Percentiles rank a stretch among this genome's conserved stretches.
phyloP scores from a whole-genome alignment of 2,113 vertebrate genomes.

The Indicator maculatus region DNA sequence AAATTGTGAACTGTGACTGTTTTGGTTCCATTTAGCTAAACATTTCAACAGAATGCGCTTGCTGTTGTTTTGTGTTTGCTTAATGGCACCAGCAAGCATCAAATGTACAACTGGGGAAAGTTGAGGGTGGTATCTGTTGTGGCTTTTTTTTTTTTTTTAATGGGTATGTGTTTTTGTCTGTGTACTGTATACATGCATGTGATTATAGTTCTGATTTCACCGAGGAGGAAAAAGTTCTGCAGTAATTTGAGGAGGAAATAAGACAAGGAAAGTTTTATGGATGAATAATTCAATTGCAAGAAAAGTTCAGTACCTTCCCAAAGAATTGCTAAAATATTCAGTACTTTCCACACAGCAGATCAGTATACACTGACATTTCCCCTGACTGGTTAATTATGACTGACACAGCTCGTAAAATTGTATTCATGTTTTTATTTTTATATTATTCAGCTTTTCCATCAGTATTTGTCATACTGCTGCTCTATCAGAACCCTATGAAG shows the following conservation, averaged over 20 bases:
- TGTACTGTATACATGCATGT: neutral
- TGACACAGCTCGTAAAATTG: constrained; percentile 40
- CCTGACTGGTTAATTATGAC: constrained; percentile 57
- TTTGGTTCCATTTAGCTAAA: constrained; percentile 87
- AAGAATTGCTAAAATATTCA: constrained; percentile 78
- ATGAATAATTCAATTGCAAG: constrained; percentile 78
- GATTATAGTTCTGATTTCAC: constrained; percentile 27
- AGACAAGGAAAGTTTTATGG: constrained; percentile 49
- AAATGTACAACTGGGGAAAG: constrained; percentile 73
- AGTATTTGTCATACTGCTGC: constrained; percentile 56
- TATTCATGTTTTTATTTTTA: constrained; percentile 53
- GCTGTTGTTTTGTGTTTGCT: constrained; percentile 80
- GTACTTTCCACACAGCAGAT: constrained; percentile 55
- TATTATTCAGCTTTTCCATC: constrained; percentile 38
- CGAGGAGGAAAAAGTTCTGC: constrained; percentile 3
- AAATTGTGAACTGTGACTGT: constrained; percentile 86
- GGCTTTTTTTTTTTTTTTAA: constrained; percentile 26
- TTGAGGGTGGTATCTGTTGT: constrained; percentile 36
- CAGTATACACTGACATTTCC: constrained; percentile 67
- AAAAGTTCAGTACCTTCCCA: constrained; percentile 74
- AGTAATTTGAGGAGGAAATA: constrained; percentile 53
- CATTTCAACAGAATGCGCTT: constrained; percentile 80
- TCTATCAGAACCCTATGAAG: constrained; percentile 8
- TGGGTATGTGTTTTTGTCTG: constrained; percentile 2
- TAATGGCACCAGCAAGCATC: constrained; percentile 73